phyloP scores from a whole-genome alignment of 1,140 invertebrate species.

The Platorchestia sp. region DNA sequence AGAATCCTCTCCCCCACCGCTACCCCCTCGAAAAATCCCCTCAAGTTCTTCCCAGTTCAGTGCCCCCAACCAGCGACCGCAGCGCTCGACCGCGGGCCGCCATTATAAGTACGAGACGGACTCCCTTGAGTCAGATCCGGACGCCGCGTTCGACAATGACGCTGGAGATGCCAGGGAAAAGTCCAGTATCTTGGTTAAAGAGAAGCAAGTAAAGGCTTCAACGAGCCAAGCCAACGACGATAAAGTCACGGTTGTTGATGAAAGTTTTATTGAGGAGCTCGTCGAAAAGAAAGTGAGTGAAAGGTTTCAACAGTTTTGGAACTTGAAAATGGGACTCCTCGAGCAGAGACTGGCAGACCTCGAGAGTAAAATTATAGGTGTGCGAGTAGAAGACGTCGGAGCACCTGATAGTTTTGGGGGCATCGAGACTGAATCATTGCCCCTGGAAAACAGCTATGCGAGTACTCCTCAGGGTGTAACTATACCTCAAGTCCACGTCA shows the following conservation, averaged over 20 bases:
- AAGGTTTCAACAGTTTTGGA: slow-evolving; percentile 3
- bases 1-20: slow-evolving; percentile 30
- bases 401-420: neutral
- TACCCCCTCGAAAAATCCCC: neutral
- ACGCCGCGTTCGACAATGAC: neutral
- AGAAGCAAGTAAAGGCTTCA: neutral
- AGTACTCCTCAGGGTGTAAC: neutral
- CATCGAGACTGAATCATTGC: slow-evolving; percentile 27
- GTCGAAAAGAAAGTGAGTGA: slow-evolving; percentile 20
- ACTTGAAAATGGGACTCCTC: neutral
- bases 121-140: neutral
- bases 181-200: neutral
- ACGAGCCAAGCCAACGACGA: neutral
- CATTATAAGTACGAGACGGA: slow-evolving; percentile 35
- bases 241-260: slow-evolving; percentile 44
- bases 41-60: neutral
- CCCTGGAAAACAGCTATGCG: neutral
- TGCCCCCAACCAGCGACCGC: neutral
- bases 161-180: neutral
- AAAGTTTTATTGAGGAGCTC: slow-evolving; percentile 24
- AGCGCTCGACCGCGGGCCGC: neutral
- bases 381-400: slow-evolving; percentile 14
- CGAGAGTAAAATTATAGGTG: slow-evolving; percentile 21
- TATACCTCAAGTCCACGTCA: slow-evolving; percentile 30
- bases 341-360: slow-evolving; percentile 18